Base-by-base conservation (phyloP, 2,888 invertebrate species). In the Podabrus alpinus region DNA sequence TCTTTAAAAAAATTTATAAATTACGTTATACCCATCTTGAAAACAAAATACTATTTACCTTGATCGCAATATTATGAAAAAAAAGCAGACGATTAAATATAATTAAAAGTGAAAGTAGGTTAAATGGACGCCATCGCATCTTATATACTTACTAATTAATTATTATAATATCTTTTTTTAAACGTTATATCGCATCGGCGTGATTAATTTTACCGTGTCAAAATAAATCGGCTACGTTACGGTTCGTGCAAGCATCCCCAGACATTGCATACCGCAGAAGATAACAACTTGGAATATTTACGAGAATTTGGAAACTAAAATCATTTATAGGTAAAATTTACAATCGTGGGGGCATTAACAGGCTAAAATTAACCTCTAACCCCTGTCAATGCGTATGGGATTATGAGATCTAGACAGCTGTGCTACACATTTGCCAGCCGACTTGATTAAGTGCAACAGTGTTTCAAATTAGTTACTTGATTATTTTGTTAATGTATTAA, bases 381-480 rank as follows among this genome's bases (percentile, higher is more conserved):
- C 85, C 86, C 84, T 85, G 85, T 84, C 84, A 81, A 84, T 84
- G 83, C 79, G 81, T 82, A 80, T 78, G 82, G 81, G 84, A 86
- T 86, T 86, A 86, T 86, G 86, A 84, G 86, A 86, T 85, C 84
- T 79, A 80, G 84, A 85, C 86, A 86, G 86, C 86, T 86, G 86
- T 81, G 84, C 82, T 80, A 82, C 86, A 86, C 86, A 85, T 86
- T 86, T 86, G 83, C 80, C 81, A 81, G 74, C 70, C 74, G 74
- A 60, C 74, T 77, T 77, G 77, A 77, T 77, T 77, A 77, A 77
- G 74, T 77, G 72, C 74, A 72, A 71, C 74, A 66, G 69, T 76
- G 74, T 74, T 78, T 78, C 78, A 75, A 79, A 79, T 79, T 79
- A 79, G 78, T 77, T 78, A 73, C 74, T 78, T 77, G 78, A 79